Conservation (phyloP, 2,113 vertebrate genomes). For the Malurus melanocephalus region DNA sequence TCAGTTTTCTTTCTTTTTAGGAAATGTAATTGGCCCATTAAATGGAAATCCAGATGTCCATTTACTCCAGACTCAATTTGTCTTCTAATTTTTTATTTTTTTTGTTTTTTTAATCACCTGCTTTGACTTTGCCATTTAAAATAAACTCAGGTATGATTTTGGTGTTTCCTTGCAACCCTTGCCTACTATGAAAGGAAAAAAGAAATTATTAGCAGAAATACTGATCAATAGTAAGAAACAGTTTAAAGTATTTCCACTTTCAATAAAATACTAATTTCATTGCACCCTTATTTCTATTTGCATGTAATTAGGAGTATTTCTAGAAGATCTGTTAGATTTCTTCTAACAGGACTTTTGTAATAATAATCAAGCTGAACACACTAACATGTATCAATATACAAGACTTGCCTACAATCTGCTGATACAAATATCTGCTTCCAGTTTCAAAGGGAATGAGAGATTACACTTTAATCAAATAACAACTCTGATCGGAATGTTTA, state of each 20-base stretch:
- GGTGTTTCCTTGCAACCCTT: not conserved
- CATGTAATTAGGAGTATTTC: not conserved
- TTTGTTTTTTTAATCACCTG: not conserved
- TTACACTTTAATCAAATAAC: slow-evolving; percentile 20
- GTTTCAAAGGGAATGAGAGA: slow-evolving; percentile 39
- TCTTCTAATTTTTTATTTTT: not conserved
- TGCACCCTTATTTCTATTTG: not conserved
- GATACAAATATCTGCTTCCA: not conserved
- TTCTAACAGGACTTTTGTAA: not conserved
- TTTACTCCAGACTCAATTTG: not conserved
- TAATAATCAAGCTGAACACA: slow-evolving; percentile 13
- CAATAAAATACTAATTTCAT: not conserved
- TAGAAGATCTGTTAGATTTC: not conserved
- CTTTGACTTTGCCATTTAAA: not conserved
- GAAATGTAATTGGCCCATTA: not conserved
- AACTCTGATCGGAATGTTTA: slow-evolving; percentile 10
- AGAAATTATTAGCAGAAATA: not conserved
- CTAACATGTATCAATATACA: not conserved
- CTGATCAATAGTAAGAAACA: not conserved
- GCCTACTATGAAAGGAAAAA: not conserved
- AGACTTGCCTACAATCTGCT: not conserved
- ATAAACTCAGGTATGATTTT: not conserved
- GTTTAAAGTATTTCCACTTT: not conserved
- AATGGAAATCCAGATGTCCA: not conserved
- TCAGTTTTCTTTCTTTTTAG: not conserved